Conservation (phyloP, 2,888 invertebrate species). For the Stomorhina lunata region DNA sequence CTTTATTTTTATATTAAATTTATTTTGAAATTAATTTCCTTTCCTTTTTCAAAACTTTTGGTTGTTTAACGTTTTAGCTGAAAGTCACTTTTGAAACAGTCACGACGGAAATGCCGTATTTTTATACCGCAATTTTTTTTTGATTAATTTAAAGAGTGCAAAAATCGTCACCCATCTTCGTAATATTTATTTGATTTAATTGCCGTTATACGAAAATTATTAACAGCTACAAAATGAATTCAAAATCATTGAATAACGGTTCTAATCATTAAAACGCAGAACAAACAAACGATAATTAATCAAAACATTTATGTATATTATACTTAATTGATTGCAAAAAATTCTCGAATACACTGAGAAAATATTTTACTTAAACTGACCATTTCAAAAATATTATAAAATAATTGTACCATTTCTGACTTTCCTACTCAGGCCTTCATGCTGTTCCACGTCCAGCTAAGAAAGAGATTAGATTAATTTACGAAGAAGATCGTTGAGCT, state of each 20-base stretch:
- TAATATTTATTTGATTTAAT: slow-evolving; percentile 1
- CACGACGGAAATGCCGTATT: slow-evolving; percentile 65
- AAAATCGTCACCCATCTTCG: slow-evolving; percentile 18
- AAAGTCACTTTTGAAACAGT: slow-evolving; percentile 72
- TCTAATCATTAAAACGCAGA: slow-evolving; percentile 47
- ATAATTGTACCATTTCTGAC: too few species aligned
- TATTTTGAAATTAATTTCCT: not conserved
- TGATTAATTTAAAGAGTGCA: slow-evolving; percentile 4
- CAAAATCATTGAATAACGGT: slow-evolving; percentile 42
- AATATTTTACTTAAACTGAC: too few species aligned
- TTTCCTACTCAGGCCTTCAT: too few species aligned
- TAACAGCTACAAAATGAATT: not conserved
- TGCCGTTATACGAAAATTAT: slow-evolving; percentile 26
- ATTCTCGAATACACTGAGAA: slow-evolving; percentile 34
- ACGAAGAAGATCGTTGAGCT: too few species aligned
- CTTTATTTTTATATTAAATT: not conserved
- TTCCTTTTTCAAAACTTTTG: too few species aligned
- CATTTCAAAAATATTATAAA: not conserved
- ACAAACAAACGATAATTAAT: slow-evolving; percentile 38
- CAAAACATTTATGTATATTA: not conserved
- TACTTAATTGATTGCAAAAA: not conserved
- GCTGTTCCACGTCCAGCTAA: too few species aligned
- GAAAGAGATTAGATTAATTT: too few species aligned
- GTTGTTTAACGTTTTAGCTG: slow-evolving; percentile 66
- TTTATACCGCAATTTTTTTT: slow-evolving; percentile 70